Evolutionary conservation across 2,113 vertebrate genomes (phyloP).

Genomic region (Chloropsis cyanopogon): DNA sequence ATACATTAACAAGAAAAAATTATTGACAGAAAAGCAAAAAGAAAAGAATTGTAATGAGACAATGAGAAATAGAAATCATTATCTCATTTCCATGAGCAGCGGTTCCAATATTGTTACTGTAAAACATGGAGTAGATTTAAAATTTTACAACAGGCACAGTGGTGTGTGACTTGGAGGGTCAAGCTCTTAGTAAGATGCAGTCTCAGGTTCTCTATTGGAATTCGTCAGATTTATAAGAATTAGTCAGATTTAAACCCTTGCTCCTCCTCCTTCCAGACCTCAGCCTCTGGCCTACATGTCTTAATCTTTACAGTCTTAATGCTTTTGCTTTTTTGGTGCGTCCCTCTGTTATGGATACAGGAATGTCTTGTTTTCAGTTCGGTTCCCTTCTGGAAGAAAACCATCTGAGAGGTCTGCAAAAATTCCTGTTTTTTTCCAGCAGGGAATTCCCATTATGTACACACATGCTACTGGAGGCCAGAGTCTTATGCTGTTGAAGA

Average conservation of each 20-base stretch:
- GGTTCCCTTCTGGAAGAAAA: background rate
- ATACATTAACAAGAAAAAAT: background rate
- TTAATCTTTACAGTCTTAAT: background rate
- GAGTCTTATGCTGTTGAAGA: background rate
- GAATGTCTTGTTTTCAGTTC: background rate
- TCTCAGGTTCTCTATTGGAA: background rate
- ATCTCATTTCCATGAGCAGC: background rate
- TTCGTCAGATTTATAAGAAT: background rate
- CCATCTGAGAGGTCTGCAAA: background rate
- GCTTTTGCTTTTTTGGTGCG: too few relatives aligned
- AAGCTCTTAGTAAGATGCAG: background rate
- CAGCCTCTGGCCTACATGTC: background rate
- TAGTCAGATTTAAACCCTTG: background rate
- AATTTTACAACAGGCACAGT: background rate
- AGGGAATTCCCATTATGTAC: background rate
- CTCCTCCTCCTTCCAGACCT: background rate
- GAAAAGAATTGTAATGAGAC: background rate
- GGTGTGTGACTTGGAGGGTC: background rate
- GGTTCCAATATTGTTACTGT: background rate
- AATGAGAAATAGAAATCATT: background rate
- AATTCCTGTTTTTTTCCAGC: rapidly evolving
- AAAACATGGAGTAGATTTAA: background rate
- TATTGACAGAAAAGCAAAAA: background rate
- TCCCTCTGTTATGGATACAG: background rate
- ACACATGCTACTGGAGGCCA: background rate